These are phyloP conservation scores for Melanogrammus aeglefinus DNA, from an alignment of 2,797 vertebrate genomes.

Conservation along the genomic window DNA sequence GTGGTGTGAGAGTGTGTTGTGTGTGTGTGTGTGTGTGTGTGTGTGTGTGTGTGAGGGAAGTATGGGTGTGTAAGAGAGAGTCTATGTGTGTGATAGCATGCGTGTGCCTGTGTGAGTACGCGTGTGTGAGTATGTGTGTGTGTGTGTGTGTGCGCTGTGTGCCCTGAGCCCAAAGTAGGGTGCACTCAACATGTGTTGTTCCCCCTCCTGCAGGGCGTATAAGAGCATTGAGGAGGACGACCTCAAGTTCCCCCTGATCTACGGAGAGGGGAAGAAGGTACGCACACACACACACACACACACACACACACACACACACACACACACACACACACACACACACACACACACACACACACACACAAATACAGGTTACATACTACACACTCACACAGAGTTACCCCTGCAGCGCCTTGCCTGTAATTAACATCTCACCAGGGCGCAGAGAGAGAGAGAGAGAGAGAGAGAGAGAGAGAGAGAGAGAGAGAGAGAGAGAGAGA, in stretches of 20 bases:
- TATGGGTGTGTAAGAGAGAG: not conserved
- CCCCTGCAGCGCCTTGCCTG: conserved; percentile 36
- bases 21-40: not conserved
- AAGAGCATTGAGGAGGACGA: conserved; percentile 98
- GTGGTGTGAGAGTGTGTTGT: conserved; percentile 1
- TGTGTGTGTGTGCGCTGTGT: conserved; percentile 24
- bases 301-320: not conserved
- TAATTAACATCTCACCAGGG: conserved; percentile 47
- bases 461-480: not conserved
- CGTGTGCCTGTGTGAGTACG: conserved; percentile 21
- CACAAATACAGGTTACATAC: not conserved
- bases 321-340: not conserved
- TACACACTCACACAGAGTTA: conserved; percentile 20
- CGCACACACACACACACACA: conserved; percentile 16
- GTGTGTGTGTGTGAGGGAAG: not conserved
- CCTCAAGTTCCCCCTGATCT: conserved; percentile 98
- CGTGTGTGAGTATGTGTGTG: conserved; percentile 35
- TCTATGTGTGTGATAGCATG: conserved; percentile 4
- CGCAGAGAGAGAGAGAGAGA: conserved; percentile 25
- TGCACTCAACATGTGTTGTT: conserved; percentile 8
- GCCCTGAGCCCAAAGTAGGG: conserved; percentile 9
- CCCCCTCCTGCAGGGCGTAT: conserved; percentile 85
- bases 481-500: conserved; percentile 20
- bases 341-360: not conserved
- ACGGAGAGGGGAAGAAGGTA: conserved; percentile 99